A percentile compares a stretch with the other conserved stretches of the same genome.
These are phyloP conservation scores for Chionomys nivalis DNA, from an alignment of 2,113 vertebrate genomes.

Conservation along the genomic window DNA sequence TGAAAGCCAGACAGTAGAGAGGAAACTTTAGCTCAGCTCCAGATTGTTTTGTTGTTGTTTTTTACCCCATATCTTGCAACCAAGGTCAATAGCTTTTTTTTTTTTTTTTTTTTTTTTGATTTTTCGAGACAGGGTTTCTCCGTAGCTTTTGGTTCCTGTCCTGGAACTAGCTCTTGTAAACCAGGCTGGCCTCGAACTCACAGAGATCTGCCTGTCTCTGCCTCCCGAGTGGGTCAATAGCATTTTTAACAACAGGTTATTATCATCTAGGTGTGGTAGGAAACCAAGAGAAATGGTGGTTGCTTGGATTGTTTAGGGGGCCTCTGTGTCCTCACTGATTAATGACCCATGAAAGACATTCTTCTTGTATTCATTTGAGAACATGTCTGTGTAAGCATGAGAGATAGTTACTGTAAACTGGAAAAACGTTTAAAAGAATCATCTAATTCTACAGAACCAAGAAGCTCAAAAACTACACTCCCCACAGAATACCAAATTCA, in stretches of 20 bases:
- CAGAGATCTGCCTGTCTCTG: too few species aligned
- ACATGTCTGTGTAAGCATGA: not conserved
- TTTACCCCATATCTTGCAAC: not conserved
- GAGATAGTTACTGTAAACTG: not conserved
- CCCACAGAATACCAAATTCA: not conserved
- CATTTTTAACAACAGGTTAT: not conserved
- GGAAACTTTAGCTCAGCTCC: not conserved
- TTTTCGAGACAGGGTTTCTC: too few species aligned
- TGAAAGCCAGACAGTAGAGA: not conserved
- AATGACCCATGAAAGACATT: not conserved
- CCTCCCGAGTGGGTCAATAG: too few species aligned
- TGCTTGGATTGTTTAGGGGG: not conserved
- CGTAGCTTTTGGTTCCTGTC: too few species aligned
- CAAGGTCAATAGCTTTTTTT: not conserved
- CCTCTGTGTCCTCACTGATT: not conserved
- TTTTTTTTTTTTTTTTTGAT: too few species aligned
- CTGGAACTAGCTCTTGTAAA: too few species aligned
- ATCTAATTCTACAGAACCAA: not conserved
- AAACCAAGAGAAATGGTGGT: not conserved
- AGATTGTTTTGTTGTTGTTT: not conserved
- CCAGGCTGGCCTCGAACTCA: too few species aligned
- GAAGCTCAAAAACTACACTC: not conserved
- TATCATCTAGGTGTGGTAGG: not conserved
- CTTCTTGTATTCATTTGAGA: not conserved
- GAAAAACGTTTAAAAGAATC: not conserved